Conservation (phyloP, 1,140 invertebrate genomes). For the Leptopilina boulardi region DNA sequence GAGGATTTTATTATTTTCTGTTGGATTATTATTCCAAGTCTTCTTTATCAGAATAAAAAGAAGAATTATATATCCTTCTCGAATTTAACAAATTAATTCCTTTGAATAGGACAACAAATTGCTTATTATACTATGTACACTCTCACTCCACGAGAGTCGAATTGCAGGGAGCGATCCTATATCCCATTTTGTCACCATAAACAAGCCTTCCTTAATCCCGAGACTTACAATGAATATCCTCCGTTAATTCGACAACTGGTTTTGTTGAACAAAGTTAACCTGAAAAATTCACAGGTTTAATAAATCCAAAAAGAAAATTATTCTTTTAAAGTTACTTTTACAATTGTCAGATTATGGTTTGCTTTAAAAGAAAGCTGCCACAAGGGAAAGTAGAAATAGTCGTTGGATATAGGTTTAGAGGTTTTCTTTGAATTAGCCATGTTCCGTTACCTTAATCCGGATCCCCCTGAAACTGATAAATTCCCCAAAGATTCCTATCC, state of each 20-base stretch:
- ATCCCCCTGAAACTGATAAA: not conserved
- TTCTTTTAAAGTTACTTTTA: no score
- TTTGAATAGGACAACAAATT: slow-evolving; percentile 37
- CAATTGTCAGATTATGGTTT: not conserved
- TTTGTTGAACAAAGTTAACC: not conserved
- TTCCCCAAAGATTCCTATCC: slow-evolving; percentile 21
- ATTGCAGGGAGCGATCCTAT: slow-evolving; percentile 21
- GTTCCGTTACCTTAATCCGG: not conserved
- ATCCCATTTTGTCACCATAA: slow-evolving; percentile 47
- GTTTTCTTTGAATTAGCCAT: slow-evolving; percentile 12
- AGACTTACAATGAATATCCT: not conserved
- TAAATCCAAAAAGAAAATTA: no score
- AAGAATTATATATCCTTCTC: not conserved
- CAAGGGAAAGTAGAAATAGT: slow-evolving; percentile 13
- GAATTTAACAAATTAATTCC: slow-evolving; percentile 35
- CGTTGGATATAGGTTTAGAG: not conserved
- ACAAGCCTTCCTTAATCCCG: slow-evolving; percentile 15
- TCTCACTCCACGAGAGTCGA: slow-evolving; percentile 1
- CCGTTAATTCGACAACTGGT: not conserved
- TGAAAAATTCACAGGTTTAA: not conserved
- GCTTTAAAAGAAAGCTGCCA: not conserved
- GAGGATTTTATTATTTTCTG: not conserved
- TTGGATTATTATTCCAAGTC: not conserved
- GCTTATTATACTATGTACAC: slow-evolving; percentile 38
- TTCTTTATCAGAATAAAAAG: not conserved